Base-by-base conservation (phyloP, 2,797 vertebrate genomes). In the Picus viridis region DNA sequence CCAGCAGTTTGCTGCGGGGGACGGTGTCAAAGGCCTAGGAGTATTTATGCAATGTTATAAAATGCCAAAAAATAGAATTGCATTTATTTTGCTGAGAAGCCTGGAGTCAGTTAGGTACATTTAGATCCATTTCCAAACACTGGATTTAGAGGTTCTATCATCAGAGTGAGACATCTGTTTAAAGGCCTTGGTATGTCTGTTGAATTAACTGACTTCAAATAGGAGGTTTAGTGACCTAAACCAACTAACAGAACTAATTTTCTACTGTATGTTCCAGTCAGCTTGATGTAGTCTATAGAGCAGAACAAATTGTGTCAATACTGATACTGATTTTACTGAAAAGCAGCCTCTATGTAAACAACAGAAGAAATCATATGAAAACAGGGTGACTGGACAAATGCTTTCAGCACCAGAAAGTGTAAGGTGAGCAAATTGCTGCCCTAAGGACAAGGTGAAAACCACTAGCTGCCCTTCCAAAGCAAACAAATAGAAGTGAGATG, bases 381-480 rank as follows among this genome's bases (percentile, higher is more conserved):
- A 45, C 77, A 58, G 14, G 15, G 57, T 3, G 26, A 90, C 47
- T n/a, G 77, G 88, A 91, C 92, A 92, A 96, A 90, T 57, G 65
- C 81, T 97, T 90, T 96, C 90, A 84, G 90, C 56, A 19, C 83
- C 43, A 29, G 63, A 94, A 91, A 62, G 78, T 67, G 92, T 88
- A 61, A 95, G 80, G 70, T 64, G 85, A 93, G 95, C 72, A 79
- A 92, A 83, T 58, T 88, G 94, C 83, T 95, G 85, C 93, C 95
- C 97, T 94, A 68, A 95, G 94, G 95, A 97, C 88, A 94, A 94
- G 96, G 90, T 67, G 83, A 91, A 87, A 96, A 96, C 58, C 59
- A 30, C 43, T 14, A 32, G 19, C 53, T 69, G 36, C 47, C 29
- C 59, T 92, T 75, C 22, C 58, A 86, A 79, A 47, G 65, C 64